Evolutionary conservation across 2,797 vertebrate species (phyloP).

Genomic region (Danionella dracula): DNA sequence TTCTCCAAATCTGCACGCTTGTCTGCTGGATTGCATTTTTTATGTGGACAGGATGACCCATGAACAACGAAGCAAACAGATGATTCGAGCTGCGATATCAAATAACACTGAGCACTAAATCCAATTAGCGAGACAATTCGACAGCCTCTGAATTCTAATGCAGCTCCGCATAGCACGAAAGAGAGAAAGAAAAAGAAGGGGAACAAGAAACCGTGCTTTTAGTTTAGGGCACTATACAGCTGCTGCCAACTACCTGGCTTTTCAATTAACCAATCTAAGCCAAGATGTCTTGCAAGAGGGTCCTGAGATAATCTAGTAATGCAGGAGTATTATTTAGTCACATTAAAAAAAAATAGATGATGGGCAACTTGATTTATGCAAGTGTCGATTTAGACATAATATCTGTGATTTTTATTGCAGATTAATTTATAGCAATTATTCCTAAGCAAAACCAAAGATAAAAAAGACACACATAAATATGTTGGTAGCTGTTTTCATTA

Average conservation of each 20-base stretch:
- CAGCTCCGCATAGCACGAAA: background rate
- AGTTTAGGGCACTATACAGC: conserved; percentile 16
- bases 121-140: conserved; percentile 35
- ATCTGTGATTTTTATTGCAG: conserved; percentile 24
- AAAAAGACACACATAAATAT: conserved; percentile 18
- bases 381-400: conserved; percentile 24
- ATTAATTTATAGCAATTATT: conserved; percentile 37
- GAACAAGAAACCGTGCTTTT: background rate
- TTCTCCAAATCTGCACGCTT: conserved; percentile 40
- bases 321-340: conserved; percentile 26
- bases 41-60: conserved; percentile 44
- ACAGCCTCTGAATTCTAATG: conserved; percentile 27
- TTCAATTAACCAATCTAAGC: conserved; percentile 33
- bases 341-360: conserved; percentile 37
- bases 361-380: conserved; percentile 30
- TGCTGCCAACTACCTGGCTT: conserved; percentile 25
- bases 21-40: conserved; percentile 22
- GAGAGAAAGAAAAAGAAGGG: background rate
- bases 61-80: conserved; percentile 61
- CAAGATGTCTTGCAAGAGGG: conserved; percentile 4
- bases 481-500: background rate
- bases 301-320: conserved; percentile 29
- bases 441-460: conserved; percentile 23
- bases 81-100: conserved; percentile 66
- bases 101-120: conserved; percentile 44